Conservation (phyloP, 2,888 invertebrate species). For the Trichacis sp. region DNA sequence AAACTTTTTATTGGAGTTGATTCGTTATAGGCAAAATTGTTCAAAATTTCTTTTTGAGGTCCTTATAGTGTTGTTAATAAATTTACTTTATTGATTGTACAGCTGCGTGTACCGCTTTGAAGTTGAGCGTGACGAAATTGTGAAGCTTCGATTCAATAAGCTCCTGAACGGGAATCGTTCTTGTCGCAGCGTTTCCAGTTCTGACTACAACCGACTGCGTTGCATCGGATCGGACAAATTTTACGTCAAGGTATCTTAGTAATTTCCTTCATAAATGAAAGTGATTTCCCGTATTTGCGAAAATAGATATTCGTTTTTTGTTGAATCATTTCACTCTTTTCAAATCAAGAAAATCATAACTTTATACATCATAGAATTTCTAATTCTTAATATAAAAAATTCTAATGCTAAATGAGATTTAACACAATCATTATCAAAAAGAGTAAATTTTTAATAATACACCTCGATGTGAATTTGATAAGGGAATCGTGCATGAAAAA, state of each 20-base stretch:
- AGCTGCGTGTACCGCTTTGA: slow-evolving; percentile 91
- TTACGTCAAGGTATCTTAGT: slow-evolving; percentile 62
- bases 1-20: slow-evolving; percentile 7
- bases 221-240: slow-evolving; percentile 63
- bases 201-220: slow-evolving; percentile 62
- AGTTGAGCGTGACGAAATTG: slow-evolving; percentile 84
- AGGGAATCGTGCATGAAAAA: too few relatives aligned
- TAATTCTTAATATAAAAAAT: too few relatives aligned
- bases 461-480: too few relatives aligned
- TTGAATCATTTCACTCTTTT: too few relatives aligned
- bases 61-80: slow-evolving; percentile 22
- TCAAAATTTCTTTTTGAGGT: neutral
- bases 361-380: too few relatives aligned
- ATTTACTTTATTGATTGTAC: slow-evolving; percentile 46
- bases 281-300: too few relatives aligned
- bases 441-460: too few relatives aligned
- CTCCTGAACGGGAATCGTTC: slow-evolving; percentile 72
- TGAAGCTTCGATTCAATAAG: slow-evolving; percentile 81
- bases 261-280: too few relatives aligned
- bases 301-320: too few relatives aligned
- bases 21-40: slow-evolving; percentile 12
- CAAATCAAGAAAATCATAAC: too few relatives aligned
- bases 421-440: too few relatives aligned
- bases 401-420: too few relatives aligned
- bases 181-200: slow-evolving; percentile 63